Evolutionary conservation across 2,797 vertebrate genomes (phyloP).

Genomic region (Phyllotis vaccarum): DNA sequence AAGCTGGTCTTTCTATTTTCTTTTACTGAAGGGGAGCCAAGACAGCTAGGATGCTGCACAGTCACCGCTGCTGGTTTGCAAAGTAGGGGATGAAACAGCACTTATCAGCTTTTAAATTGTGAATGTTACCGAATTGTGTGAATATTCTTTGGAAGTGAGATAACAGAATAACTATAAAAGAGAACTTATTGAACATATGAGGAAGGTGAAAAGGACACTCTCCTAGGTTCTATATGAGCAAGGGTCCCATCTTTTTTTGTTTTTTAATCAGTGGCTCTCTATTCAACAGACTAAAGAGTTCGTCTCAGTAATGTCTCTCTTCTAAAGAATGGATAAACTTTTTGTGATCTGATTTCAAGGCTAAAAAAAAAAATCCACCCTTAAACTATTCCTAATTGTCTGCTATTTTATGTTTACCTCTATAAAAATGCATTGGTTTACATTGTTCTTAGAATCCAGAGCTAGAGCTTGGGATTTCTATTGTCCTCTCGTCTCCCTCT

Average conservation of each 20-base stretch:
- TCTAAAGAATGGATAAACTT: constrained; percentile 48
- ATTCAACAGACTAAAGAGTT: constrained; percentile 29
- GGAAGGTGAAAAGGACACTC: constrained; percentile 49
- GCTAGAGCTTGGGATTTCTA: constrained; percentile 25
- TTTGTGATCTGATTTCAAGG: constrained; percentile 57
- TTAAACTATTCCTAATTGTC: constrained; percentile 48
- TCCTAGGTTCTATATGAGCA: constrained; percentile 33
- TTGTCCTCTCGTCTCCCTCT: constrained; percentile 6
- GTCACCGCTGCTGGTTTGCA: constrained; percentile 52
- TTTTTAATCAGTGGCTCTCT: constrained; percentile 35
- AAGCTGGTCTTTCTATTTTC: constrained; percentile 61
- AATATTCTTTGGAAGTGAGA: constrained; percentile 52
- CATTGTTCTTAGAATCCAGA: constrained; percentile 3
- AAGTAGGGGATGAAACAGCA: background rate
- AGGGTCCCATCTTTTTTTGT: constrained; percentile 16
- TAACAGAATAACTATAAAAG: constrained; percentile 55
- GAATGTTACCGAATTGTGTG: constrained; percentile 62
- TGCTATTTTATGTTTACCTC: constrained; percentile 21
- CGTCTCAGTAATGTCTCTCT: background rate
- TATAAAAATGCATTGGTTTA: constrained; percentile 76
- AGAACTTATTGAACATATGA: constrained; percentile 51
- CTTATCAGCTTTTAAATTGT: constrained; percentile 50
- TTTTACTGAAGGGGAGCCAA: constrained; percentile 72
- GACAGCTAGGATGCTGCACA: constrained; percentile 30
- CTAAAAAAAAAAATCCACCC: background rate